Evolutionary conservation across 2,888 invertebrate genomes (phyloP).

Genomic region (Julus scanicus): DNA sequence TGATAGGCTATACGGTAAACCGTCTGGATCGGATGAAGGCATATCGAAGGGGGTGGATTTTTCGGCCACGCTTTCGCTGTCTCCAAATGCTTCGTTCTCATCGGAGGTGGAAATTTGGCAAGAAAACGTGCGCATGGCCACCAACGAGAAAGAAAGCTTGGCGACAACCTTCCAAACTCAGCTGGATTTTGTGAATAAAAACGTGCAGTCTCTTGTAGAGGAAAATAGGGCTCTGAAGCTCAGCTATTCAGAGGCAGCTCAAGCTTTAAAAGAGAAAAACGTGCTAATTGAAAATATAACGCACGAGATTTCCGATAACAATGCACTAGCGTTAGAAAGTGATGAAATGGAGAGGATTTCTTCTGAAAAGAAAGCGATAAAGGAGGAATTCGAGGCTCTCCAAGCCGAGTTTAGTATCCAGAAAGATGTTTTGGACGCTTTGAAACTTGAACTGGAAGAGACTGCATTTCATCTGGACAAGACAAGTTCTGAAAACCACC

Average conservation of each 20-base stretch:
- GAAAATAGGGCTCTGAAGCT: slow-evolving; percentile 12
- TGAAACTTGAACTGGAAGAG: slow-evolving; percentile 2
- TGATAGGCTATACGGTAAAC: background rate
- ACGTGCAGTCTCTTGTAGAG: background rate
- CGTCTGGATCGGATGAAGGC: background rate
- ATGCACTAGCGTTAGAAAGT: background rate
- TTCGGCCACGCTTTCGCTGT: slow-evolving; percentile 22
- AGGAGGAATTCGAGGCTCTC: background rate
- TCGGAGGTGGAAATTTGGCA: slow-evolving; percentile 44
- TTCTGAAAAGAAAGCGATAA: slow-evolving; percentile 1
- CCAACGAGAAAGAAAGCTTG: slow-evolving; percentile 38
- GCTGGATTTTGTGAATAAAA: slow-evolving; percentile 16
- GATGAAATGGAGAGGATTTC: background rate
- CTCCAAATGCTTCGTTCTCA: slow-evolving; percentile 42
- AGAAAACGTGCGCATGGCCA: slow-evolving; percentile 21
- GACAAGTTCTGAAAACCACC: background rate
- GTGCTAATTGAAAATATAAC: background rate
- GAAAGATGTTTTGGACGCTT: background rate
- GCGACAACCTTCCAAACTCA: background rate
- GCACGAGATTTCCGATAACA: background rate
- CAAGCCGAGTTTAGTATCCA: background rate
- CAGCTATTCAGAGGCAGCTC: background rate
- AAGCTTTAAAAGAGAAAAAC: slow-evolving; percentile 38
- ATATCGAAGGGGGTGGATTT: slow-evolving; percentile 32
- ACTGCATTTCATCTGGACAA: background rate